phyloP scores from a whole-genome alignment of 2,797 vertebrate genomes.

The Sebastes steindachneri region DNA sequence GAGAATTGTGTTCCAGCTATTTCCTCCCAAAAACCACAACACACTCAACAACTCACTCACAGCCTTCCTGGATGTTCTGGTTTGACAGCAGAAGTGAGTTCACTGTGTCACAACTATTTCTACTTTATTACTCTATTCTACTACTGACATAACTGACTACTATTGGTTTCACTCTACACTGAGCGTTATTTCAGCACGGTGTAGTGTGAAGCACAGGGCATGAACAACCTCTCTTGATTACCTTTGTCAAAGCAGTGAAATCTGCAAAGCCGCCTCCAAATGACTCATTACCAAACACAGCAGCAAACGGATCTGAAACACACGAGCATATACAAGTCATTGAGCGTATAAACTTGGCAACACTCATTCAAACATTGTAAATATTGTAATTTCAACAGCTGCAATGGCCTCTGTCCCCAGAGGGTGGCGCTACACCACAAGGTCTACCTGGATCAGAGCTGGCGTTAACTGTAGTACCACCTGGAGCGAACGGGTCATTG shows the following conservation, averaged over 20 bases:
- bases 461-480: slow-evolving; percentile 89
- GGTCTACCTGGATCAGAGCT: slow-evolving; percentile 89
- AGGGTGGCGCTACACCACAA: slow-evolving; percentile 26
- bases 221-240: slow-evolving; percentile 63
- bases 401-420: slow-evolving; percentile 25
- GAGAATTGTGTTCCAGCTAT: background rate
- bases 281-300: slow-evolving; percentile 93
- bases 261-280: slow-evolving; percentile 95
- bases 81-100: background rate
- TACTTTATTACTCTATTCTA: background rate
- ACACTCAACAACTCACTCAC: too few relatives aligned
- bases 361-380: background rate
- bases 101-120: background rate
- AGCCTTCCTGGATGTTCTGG: too few relatives aligned
- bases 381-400: background rate
- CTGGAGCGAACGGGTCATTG: slow-evolving; percentile 97
- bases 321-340: slow-evolving; percentile 6
- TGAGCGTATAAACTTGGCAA: background rate
- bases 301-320: slow-evolving; percentile 93
- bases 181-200: background rate
- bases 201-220: background rate
- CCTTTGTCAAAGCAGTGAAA: slow-evolving; percentile 93
- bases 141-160: background rate
- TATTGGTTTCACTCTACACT: background rate
- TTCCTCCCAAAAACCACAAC: slow-evolving; percentile 28